phyloP scores from a whole-genome alignment of 2,113 vertebrate genomes.

The Mormyrus iriodes region DNA sequence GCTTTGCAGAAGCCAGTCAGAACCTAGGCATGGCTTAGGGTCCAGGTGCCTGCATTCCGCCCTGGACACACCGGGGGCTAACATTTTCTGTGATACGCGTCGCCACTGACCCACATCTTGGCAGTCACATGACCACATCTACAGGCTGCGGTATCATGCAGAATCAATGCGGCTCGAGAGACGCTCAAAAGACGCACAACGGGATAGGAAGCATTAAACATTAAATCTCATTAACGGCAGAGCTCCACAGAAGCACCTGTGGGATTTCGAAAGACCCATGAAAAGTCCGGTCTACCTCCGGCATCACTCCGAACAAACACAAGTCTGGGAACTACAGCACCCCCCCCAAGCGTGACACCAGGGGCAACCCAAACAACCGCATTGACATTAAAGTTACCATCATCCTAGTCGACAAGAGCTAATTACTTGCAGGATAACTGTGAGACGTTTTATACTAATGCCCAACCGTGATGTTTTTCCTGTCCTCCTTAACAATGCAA shows the following conservation, averaged over 20 bases:
- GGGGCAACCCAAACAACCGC: background rate
- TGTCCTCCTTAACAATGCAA: background rate
- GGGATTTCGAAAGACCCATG: background rate
- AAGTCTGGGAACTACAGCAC: background rate
- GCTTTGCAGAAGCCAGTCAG: background rate
- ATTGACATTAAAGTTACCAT: background rate
- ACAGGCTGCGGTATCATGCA: background rate
- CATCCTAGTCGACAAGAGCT: background rate
- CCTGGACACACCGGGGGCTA: background rate
- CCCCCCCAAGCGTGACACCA: background rate
- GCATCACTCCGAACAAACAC: background rate
- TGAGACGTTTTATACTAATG: background rate
- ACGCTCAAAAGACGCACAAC: background rate
- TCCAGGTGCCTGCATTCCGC: background rate
- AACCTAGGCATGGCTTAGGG: background rate
- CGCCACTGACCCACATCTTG: background rate
- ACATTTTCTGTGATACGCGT: background rate
- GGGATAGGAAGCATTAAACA: background rate
- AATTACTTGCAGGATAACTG: background rate
- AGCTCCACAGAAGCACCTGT: background rate
- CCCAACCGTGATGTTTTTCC: background rate
- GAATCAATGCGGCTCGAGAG: background rate
- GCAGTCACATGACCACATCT: background rate
- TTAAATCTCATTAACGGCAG: background rate
- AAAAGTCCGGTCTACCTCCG: background rate